phyloP scores from a whole-genome alignment of 1,140 invertebrate species.

The Heterodera schachtii region DNA sequence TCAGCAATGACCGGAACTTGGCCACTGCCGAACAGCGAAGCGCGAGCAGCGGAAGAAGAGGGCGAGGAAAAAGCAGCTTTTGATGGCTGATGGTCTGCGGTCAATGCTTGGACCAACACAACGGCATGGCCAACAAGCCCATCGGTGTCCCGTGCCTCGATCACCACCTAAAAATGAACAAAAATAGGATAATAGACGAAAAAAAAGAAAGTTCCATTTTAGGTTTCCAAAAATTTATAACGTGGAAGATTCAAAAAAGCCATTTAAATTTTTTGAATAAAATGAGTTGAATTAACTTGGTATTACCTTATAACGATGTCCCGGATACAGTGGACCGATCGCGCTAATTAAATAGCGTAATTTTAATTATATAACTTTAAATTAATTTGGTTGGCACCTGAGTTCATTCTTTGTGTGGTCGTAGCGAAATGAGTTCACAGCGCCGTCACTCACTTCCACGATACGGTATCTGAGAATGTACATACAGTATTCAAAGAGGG shows the following conservation, averaged over 20 bases:
- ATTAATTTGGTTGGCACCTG: neutral
- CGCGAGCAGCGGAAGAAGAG: neutral
- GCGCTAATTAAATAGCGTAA: constrained; percentile 22
- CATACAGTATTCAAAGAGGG: no score
- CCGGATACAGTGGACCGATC: constrained; percentile 51
- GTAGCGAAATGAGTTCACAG: constrained; percentile 49
- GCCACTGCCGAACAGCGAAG: neutral
- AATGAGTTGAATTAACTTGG: no score
- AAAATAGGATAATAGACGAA: neutral
- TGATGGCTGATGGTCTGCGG: neutral
- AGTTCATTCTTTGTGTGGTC: constrained; percentile 56
- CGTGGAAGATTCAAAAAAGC: no score
- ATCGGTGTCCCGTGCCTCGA: constrained; percentile 59
- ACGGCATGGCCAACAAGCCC: constrained; percentile 49
- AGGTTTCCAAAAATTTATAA: no score
- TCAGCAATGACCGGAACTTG: neutral
- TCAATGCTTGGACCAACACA: constrained; percentile 54
- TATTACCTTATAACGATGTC: constrained; percentile 55
- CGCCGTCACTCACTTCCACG: constrained; percentile 49
- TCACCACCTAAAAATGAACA: constrained; percentile 46
- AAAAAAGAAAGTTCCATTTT: no score
- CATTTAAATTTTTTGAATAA: no score
- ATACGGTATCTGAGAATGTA: constrained; percentile 45
- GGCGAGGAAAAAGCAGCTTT: no score
- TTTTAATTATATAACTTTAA: neutral